These are phyloP conservation scores for Cheilinus undulatus DNA, from an alignment of 2,113 vertebrate species.

Conservation along the genomic window DNA sequence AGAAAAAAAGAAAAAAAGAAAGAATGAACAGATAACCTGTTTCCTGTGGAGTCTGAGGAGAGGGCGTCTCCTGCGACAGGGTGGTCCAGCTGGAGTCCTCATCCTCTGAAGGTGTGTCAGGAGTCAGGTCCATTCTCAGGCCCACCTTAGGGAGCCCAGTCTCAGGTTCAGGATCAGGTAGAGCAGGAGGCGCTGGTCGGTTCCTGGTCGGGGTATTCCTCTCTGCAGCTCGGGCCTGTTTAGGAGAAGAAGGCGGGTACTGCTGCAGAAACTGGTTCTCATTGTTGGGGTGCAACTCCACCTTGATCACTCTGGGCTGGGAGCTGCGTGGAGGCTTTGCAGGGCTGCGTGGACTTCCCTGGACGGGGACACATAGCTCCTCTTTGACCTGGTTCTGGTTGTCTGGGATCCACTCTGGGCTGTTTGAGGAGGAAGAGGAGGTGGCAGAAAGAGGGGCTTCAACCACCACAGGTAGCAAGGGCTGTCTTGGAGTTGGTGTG, in stretches of 20 bases:
- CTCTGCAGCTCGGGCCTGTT: constrained; percentile 86
- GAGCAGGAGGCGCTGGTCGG: constrained; percentile 44
- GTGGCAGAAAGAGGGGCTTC: constrained; percentile 79
- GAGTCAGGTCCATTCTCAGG: constrained; percentile 89
- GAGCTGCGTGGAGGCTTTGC: constrained; percentile 72
- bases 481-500: constrained; percentile 64
- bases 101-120: constrained; percentile 90
- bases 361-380: constrained; percentile 63
- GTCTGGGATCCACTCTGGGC: constrained; percentile 69
- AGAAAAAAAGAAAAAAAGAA: too few relatives aligned
- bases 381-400: constrained; percentile 75
- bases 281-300: constrained; percentile 79
- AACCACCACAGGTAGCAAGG: constrained; percentile 75
- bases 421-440: constrained; percentile 68
- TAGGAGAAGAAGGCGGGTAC: constrained; percentile 76
- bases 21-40: constrained; percentile 82
- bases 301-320: constrained; percentile 73
- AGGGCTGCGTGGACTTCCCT: constrained; percentile 67
- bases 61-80: constrained; percentile 93
- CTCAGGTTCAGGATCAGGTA: constrained; percentile 87
- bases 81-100: constrained; percentile 99
- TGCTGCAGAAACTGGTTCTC: constrained; percentile 80
- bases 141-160: constrained; percentile 90
- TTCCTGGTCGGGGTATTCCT: constrained; percentile 82
- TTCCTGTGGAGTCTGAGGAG: constrained; percentile 89